Percentiles rank a stretch among this genome's conserved stretches.
phyloP scores from a whole-genome alignment of 2,797 vertebrate genomes.

The Pangasius djambal region DNA sequence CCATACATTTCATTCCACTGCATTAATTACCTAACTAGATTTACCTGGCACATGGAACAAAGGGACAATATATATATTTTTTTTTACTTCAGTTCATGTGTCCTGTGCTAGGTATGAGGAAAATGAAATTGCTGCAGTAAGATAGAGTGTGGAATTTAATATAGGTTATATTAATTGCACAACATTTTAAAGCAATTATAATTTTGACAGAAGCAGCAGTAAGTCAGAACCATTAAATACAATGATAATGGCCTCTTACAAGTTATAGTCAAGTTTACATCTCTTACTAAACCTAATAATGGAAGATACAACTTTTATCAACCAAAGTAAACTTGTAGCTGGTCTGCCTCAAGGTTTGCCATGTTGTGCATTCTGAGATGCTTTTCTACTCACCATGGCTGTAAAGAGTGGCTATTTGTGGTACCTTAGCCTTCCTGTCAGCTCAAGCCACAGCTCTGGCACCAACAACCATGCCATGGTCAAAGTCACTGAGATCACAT shows the following conservation, averaged over 20 bases:
- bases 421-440: background rate
- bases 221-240: background rate
- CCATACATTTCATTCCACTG: background rate
- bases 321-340: background rate
- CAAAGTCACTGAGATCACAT: background rate
- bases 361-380: background rate
- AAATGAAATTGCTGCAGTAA: background rate
- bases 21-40: constrained; percentile 30
- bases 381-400: background rate
- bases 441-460: background rate
- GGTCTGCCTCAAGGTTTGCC: background rate
- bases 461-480: background rate
- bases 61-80: background rate
- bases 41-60: background rate
- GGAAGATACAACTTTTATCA: background rate
- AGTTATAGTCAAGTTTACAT: background rate
- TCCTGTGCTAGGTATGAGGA: background rate
- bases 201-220: background rate
- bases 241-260: background rate
- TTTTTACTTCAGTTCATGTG: background rate
- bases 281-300: background rate
- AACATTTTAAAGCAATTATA: background rate
- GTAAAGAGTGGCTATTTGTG: background rate
- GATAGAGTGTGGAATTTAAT: background rate
- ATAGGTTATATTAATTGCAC: background rate